Percentiles rank a stretch among this genome's conserved stretches.
Conservation (phyloP, 37 sponge, comb jelly and placozoan genomes). For the Tethya wilhelma region DNA sequence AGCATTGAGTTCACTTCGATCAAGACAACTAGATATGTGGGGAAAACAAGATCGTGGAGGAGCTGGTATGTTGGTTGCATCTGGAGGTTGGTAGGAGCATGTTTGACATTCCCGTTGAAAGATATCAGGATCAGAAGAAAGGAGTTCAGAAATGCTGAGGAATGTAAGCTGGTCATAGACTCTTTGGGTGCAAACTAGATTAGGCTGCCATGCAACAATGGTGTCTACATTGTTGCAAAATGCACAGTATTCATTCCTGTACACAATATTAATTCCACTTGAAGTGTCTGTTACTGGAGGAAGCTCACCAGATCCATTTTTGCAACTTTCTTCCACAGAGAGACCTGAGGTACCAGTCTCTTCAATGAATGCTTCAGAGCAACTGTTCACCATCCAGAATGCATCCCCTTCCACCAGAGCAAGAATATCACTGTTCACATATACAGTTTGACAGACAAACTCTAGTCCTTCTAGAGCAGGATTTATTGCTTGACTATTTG, state of each 20-base stretch:
- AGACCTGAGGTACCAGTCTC: too few species aligned
- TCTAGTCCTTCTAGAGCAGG: too few species aligned
- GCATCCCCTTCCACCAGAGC: too few species aligned
- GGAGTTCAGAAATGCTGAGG: background rate
- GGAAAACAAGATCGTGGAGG: conserved; percentile 8
- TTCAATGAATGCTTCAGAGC: too few species aligned
- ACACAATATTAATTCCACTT: conserved; percentile 41
- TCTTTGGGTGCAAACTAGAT: conserved; percentile 5
- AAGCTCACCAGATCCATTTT: too few species aligned
- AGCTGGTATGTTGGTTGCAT: background rate
- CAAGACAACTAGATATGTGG: background rate
- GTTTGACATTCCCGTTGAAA: background rate
- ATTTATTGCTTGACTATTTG: too few species aligned
- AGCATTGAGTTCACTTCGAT: background rate
- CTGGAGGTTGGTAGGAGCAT: conserved; percentile 5
- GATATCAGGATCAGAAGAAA: background rate
- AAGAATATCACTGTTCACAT: too few species aligned
- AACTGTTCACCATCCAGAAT: too few species aligned
- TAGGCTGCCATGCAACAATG: background rate
- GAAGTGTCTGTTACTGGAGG: conserved; percentile 26
- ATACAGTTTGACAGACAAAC: too few species aligned
- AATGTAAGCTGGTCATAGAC: background rate
- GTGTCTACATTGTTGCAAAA: conserved; percentile 13
- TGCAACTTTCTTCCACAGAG: too few species aligned
- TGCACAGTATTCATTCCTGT: conserved; percentile 53